Evolutionary conservation across 2,888 invertebrate species (phyloP).

Genomic region (Cheilosia scutellata): DNA sequence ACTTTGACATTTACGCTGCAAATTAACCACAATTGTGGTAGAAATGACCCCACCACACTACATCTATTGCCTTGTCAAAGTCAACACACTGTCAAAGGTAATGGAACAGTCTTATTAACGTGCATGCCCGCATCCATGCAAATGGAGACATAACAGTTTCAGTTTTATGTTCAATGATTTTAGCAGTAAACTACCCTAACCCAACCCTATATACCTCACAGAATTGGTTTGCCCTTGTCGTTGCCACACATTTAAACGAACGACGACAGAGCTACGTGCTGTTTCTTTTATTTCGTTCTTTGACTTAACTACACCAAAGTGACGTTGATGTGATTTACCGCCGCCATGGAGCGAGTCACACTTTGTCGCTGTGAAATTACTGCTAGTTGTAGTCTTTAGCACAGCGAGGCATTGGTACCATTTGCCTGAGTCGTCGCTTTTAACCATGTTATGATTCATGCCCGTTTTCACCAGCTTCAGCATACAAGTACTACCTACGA

Average conservation of each 20-base stretch:
- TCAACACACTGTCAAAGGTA: constrained; percentile 26
- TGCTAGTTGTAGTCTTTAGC: constrained; percentile 38
- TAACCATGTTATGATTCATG: constrained; percentile 56
- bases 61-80: constrained; percentile 13
- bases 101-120: constrained; percentile 23
- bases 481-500: background rate
- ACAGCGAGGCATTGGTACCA: constrained; percentile 6
- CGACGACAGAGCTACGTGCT: constrained; percentile 29
- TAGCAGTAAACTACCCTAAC: background rate
- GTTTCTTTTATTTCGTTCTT: background rate
- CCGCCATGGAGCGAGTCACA: constrained; percentile 43
- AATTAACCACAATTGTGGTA: background rate
- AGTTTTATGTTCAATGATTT: constrained; percentile 60
- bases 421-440: constrained; percentile 29
- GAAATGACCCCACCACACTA: background rate
- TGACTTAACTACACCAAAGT: constrained; percentile 16
- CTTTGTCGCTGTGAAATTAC: constrained; percentile 30
- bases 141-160: constrained; percentile 55
- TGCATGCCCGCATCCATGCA: constrained; percentile 30
- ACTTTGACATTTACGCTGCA: too few species aligned
- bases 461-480: constrained; percentile 27
- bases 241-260: constrained; percentile 15
- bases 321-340: constrained; percentile 55
- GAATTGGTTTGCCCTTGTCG: background rate
- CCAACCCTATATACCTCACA: background rate